Evolutionary conservation across 2,888 invertebrate genomes (phyloP).

Genomic region (Philhelius pedissequus): DNA sequence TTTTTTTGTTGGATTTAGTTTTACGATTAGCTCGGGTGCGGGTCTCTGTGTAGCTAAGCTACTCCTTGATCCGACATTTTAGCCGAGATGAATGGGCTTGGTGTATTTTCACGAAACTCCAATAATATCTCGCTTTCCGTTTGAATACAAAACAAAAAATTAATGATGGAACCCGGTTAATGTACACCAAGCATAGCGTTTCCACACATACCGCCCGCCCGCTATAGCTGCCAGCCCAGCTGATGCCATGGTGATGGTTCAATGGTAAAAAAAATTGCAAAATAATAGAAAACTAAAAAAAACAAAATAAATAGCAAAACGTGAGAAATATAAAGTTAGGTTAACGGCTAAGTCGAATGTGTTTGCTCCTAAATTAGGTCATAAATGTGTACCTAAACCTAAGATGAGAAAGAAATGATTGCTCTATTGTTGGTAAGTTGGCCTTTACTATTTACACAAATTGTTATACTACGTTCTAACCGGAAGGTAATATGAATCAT

Average conservation of each 20-base stretch:
- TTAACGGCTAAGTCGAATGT: background rate
- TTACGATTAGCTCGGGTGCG: background rate
- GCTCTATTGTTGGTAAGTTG: too few species aligned
- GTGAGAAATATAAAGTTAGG: background rate
- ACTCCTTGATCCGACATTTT: constrained; percentile 26
- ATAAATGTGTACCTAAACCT: too few species aligned
- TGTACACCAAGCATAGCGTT: constrained; percentile 21
- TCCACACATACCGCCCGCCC: background rate
- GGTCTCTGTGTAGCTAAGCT: background rate
- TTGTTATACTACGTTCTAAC: too few species aligned
- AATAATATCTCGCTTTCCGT: constrained; percentile 18
- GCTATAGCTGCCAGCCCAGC: background rate
- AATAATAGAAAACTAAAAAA: constrained; percentile 16
- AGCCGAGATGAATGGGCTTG: constrained; percentile 26
- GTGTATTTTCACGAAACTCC: constrained; percentile 32
- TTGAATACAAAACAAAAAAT: constrained; percentile 19
- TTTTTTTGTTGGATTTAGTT: background rate
- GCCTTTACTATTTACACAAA: too few species aligned
- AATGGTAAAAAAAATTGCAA: constrained; percentile 56
- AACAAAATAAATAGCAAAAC: background rate
- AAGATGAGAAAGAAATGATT: too few species aligned
- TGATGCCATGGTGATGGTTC: constrained; percentile 29
- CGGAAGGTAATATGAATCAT: too few species aligned
- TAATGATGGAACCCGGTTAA: constrained; percentile 38
- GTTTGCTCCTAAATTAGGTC: background rate